Base-by-base conservation (phyloP, 2,113 vertebrate genomes). In the Nesospiza acunhae region DNA sequence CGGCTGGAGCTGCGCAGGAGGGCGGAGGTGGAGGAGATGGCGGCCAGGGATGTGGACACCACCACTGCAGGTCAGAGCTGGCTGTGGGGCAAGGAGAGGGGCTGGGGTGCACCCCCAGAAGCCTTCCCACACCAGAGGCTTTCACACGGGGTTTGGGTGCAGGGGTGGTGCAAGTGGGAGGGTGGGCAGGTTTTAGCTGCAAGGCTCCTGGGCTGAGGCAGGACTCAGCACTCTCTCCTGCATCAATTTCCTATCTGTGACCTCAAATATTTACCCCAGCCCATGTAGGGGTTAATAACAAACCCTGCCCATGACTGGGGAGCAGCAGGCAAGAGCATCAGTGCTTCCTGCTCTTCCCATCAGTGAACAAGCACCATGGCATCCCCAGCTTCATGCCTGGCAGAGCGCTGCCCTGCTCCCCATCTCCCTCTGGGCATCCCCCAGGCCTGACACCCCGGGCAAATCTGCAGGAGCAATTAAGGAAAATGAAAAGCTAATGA, bases 11-110 rank as follows among this genome's bases (percentile, higher is more conserved):
- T 99, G 81, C 98, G 99, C 64, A 98, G 97, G 95, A 97, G 98
- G 79, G 98, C 98, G 0, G 99, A 99, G 49, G 98, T 99, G 93
- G 99, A 99, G 72, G 98, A 99, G 81, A 96, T 99, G 94, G 98
- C 98, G 0, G 98, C 99, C 95, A 98, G 90, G 96, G 99, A 99
- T 0, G 98, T 99, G 97, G 99, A 99, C 90, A 99, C 99, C 27
- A 94, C 98, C 92, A 99, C 99, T 0, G 99, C 99, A 98, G 99
- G 99, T 99, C 95, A 98, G 92, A 88, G 85, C 93, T 2, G 24
- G 62, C 5, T 1, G 2, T 1, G 37, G 56, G 55, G 26, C 24
- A 2, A 6, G 39, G 44, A 63, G 46, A 21, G 31, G 37, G 52
- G 3, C 7, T 0, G 8, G 66, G 66, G 4, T 39, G 55, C 21